Evolutionary conservation across 1,140 invertebrate genomes (phyloP).

Genomic region (Psilanteris sp.): DNA sequence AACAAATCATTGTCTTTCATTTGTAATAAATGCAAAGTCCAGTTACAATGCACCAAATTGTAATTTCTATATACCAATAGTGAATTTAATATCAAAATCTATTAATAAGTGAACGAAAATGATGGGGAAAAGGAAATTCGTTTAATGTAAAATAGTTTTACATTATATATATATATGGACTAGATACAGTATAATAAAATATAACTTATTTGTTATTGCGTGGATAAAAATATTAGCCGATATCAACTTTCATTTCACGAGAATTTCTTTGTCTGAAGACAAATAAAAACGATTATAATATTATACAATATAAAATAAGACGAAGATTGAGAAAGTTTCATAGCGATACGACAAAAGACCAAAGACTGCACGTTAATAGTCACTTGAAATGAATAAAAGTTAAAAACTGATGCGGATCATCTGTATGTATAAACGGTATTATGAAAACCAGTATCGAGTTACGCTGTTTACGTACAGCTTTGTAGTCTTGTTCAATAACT

Average conservation of each 20-base stretch:
- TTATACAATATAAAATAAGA: slow-evolving; percentile 36
- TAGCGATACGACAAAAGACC: slow-evolving; percentile 13
- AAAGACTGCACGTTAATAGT: slow-evolving; percentile 25
- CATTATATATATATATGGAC: too few relatives aligned
- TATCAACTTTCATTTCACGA: too few relatives aligned
- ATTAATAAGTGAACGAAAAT: too few relatives aligned
- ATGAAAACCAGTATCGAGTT: slow-evolving; percentile 12
- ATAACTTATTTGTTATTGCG: too few relatives aligned
- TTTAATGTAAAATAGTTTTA: too few relatives aligned
- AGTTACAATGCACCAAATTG: background rate
- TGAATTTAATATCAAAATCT: too few relatives aligned
- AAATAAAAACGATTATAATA: slow-evolving; percentile 36
- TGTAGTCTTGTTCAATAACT: slow-evolving; percentile 16
- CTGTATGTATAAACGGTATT: slow-evolving; percentile 22
- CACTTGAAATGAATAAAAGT: slow-evolving; percentile 26
- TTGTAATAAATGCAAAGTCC: slow-evolving; percentile 1
- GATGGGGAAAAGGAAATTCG: too few relatives aligned
- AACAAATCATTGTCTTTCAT: slow-evolving; percentile 17
- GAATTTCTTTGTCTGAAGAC: too few relatives aligned
- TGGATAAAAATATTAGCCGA: too few relatives aligned
- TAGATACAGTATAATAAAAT: too few relatives aligned
- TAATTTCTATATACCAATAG: slow-evolving; percentile 1
- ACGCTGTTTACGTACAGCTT: slow-evolving; percentile 15
- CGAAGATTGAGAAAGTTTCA: slow-evolving; percentile 21
- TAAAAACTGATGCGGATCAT: slow-evolving; percentile 33